Evolutionary conservation across 2,888 invertebrate species (phyloP), one percentile per base, ranked within the genome.

Genomic region (Brachypalpus laphriformis): DNA sequence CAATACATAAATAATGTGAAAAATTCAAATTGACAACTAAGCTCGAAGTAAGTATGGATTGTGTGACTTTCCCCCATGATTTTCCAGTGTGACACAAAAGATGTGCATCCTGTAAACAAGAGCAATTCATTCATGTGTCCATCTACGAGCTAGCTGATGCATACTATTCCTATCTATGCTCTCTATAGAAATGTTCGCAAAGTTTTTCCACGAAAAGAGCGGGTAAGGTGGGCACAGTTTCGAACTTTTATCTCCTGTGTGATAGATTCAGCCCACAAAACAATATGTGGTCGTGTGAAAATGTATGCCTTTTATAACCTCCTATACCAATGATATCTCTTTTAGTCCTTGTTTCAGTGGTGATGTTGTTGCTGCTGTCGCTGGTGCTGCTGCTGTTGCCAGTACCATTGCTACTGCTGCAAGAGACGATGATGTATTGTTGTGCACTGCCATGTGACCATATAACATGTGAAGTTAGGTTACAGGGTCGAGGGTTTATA

Each of bases 21-120:
- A 80, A 83, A 80, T 81, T 85, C 75, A 81, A 80, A 85, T 85
- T 85, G 83, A 85, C 83, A 85, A 66, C 80, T 75, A 75, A 85
- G 80, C 75, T 85, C 70, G 57, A 85, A 85, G 75, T 80, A 75
- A 75, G 83, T 72, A 68, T 51, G 74, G 74, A 75, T 81, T 80
- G 75, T 85, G 49, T 70, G 74, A 68, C 59, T 78, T 57, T 68
- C 57, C 57, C 65, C 59, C 72, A 78, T 71, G 77, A 66, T 72
- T 78, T 82, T 66, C 34, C 51, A 75, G 56, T 75, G 54, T 75
- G 83, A 80, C 63, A 80, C 65, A 85, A 80, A 80, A 81, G 80
- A 78, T 75, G 80, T 85, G 75, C 80, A 75, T 85, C 70, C 83
- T 75, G 59, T 71, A 75, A 81, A 81, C 80, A 80, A 80, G 75